These are phyloP conservation scores for Drosophila kikkawai DNA, from an alignment of 1,140 invertebrate species.

Conservation along the genomic window DNA sequence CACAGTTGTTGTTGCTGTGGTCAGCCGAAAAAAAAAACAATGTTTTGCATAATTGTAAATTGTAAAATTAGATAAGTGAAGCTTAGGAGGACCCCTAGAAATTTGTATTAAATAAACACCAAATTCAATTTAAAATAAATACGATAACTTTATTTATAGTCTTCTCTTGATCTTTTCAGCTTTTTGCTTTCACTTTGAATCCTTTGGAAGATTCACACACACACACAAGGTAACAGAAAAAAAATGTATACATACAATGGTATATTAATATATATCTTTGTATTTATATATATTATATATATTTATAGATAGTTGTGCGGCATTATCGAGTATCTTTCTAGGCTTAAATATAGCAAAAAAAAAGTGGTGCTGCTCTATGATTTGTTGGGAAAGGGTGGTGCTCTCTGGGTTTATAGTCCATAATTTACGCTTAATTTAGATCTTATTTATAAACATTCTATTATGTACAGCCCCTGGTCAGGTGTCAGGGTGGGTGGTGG, in stretches of 20 bases:
- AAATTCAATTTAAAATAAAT: conserved; percentile 63
- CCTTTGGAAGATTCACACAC: conserved; percentile 28
- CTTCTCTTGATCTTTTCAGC: conserved; percentile 46
- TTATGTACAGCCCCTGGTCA: conserved; percentile 23
- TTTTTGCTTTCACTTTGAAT: conserved; percentile 24
- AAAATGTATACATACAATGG: conserved; percentile 45
- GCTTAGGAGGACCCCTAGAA: neutral
- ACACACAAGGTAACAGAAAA: conserved; percentile 65
- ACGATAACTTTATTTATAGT: conserved; percentile 80
- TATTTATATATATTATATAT: conserved; percentile 3
- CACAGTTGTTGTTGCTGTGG: conserved; percentile 42
- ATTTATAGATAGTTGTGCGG: conserved; percentile 40
- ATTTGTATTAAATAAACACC: neutral
- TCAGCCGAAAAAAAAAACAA: conserved; percentile 25
- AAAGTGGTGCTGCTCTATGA: conserved; percentile 14
- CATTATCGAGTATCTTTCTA: conserved; percentile 40
- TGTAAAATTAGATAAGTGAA: neutral
- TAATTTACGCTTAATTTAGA: conserved; percentile 7
- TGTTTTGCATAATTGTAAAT: conserved; percentile 32
- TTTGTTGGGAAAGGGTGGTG: conserved; percentile 26
- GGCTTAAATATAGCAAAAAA: conserved; percentile 52
- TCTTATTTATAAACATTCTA: conserved; percentile 14
- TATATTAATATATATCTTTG: conserved; percentile 16
- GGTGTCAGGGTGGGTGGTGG: conserved; percentile 6
- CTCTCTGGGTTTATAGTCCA: conserved; percentile 9